Evolutionary conservation across 2,888 invertebrate genomes (phyloP).

Genomic region (Chymomyza procnemis): DNA sequence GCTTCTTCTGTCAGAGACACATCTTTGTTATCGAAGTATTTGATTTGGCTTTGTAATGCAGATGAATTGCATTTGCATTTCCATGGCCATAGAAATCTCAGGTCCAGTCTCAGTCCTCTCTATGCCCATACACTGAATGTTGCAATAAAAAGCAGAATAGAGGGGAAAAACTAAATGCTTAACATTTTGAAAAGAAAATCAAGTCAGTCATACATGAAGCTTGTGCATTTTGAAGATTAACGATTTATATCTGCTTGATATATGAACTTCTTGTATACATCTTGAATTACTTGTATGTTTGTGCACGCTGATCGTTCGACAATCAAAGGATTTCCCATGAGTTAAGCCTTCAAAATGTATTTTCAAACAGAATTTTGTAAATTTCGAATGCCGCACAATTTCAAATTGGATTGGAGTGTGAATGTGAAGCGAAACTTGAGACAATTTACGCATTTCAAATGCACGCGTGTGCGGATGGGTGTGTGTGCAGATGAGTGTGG

Average conservation of each 20-base stretch:
- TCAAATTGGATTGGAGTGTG: neutral
- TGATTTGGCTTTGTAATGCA: constrained; percentile 15
- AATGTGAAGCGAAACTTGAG: neutral
- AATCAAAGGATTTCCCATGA: constrained; percentile 51
- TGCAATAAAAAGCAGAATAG: too few relatives aligned
- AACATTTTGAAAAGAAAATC: neutral
- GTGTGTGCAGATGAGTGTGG: neutral
- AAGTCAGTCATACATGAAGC: neutral
- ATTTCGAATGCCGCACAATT: neutral
- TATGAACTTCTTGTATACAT: neutral
- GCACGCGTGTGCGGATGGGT: neutral
- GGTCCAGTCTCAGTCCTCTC: too few relatives aligned
- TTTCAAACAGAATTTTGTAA: constrained; percentile 29
- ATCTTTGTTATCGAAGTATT: constrained; percentile 30
- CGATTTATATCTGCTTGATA: neutral
- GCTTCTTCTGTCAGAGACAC: constrained; percentile 7
- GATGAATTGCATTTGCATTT: neutral
- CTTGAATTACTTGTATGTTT: neutral
- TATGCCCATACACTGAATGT: too few relatives aligned
- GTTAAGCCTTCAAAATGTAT: constrained; percentile 30
- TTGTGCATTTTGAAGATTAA: neutral
- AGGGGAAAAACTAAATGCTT: neutral
- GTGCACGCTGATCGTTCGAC: neutral
- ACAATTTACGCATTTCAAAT: neutral
- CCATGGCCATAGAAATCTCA: neutral